These are phyloP conservation scores for Paradisaea rubra DNA, from an alignment of 2,113 vertebrate genomes.

Conservation along the genomic window DNA sequence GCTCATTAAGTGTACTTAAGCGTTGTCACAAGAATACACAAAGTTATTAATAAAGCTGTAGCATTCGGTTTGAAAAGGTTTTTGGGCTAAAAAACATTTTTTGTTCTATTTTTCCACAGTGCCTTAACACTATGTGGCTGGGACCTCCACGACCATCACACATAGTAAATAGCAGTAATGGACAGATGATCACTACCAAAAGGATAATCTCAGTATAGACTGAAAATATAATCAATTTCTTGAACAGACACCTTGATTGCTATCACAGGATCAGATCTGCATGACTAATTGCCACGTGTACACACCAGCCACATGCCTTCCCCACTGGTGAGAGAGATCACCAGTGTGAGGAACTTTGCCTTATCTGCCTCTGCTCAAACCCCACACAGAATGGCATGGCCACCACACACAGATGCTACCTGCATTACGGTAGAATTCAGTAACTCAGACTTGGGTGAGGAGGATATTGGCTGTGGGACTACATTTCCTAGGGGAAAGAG, in stretches of 20 bases:
- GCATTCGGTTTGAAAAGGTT: neutral
- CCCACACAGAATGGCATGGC: neutral
- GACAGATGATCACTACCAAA: neutral
- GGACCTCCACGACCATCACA: neutral
- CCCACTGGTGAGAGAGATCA: neutral
- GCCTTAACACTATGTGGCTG: neutral
- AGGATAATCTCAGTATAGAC: neutral
- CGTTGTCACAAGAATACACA: neutral
- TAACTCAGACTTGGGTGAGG: neutral
- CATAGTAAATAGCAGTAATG: rapidly evolving
- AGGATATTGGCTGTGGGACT: neutral
- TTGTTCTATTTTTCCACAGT: neutral
- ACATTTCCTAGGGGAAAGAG: neutral
- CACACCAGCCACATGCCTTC: neutral
- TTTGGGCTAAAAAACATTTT: neutral
- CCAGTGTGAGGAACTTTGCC: neutral
- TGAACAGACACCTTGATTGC: neutral
- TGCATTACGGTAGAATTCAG: neutral
- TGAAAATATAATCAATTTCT: neutral
- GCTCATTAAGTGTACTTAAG: neutral
- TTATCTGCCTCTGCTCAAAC: neutral
- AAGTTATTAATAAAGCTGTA: neutral
- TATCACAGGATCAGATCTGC: neutral
- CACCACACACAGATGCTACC: neutral
- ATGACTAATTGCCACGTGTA: neutral